These are phyloP conservation scores for Tetranychus piercei DNA, from an alignment of 2,888 invertebrate species.

Conservation along the genomic window DNA sequence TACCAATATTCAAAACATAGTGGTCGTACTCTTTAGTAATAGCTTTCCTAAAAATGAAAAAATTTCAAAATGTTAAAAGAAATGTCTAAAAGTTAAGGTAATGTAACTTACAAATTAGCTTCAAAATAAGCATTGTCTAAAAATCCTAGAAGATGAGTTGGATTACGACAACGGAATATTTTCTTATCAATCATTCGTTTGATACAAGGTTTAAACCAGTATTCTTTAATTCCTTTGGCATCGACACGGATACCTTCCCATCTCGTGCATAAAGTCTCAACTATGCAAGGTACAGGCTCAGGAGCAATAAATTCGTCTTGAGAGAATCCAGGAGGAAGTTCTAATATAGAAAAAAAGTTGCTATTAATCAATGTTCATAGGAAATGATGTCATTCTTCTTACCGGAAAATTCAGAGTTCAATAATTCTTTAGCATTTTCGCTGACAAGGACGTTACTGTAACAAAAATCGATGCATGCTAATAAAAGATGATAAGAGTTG, in stretches of 20 bases:
- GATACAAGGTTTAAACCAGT: slow-evolving; percentile 61
- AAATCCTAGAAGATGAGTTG: slow-evolving; percentile 41
- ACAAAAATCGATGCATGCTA: slow-evolving; percentile 75
- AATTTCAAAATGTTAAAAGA: neutral
- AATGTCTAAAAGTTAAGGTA: neutral
- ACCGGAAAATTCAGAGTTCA: slow-evolving; percentile 68
- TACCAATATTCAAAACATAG: slow-evolving; percentile 70
- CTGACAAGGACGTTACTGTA: slow-evolving; percentile 66
- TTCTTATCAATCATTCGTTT: slow-evolving; percentile 52
- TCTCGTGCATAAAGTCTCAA: slow-evolving; percentile 57
- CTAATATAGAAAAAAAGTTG: slow-evolving; percentile 34
- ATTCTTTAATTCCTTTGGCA: slow-evolving; percentile 73
- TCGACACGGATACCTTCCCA: slow-evolving; percentile 67
- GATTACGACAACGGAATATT: slow-evolving; percentile 33
- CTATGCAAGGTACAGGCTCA: slow-evolving; percentile 56
- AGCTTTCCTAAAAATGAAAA: slow-evolving; percentile 41
- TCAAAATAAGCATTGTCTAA: slow-evolving; percentile 63
- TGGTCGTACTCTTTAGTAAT: slow-evolving; percentile 73
- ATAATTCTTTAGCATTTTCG: slow-evolving; percentile 51
- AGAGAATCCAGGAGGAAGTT: slow-evolving; percentile 51
- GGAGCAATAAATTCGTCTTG: slow-evolving; percentile 42
- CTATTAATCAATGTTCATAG: slow-evolving; percentile 11
- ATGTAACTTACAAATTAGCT: slow-evolving; percentile 42
- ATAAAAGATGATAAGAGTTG: slow-evolving; percentile 72
- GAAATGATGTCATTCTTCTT: slow-evolving; percentile 26